These are phyloP conservation scores for Subacronicta megacephala DNA, from an alignment of 2,888 invertebrate genomes.

Conservation along the genomic window DNA sequence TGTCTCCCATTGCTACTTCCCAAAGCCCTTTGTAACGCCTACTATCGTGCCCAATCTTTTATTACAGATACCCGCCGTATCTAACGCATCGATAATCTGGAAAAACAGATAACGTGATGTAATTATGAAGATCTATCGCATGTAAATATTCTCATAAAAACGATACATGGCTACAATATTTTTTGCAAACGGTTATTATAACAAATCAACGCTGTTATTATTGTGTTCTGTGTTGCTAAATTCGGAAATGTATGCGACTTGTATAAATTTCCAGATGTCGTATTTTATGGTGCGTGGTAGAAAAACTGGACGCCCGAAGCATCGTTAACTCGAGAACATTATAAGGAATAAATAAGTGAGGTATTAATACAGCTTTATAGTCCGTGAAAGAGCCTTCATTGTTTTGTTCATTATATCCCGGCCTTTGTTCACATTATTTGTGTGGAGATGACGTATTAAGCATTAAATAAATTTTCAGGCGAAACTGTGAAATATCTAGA, in stretches of 20 bases:
- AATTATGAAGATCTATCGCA: conserved; percentile 54
- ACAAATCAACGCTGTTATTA: conserved; percentile 61
- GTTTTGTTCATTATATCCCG: conserved; percentile 70
- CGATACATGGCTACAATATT: conserved; percentile 45
- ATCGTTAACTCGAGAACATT: conserved; percentile 88
- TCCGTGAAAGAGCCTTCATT: conserved; percentile 86
- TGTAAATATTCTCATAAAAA: conserved; percentile 47
- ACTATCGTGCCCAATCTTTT: conserved; percentile 71
- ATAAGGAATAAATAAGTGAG: conserved; percentile 86
- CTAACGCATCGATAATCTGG: conserved; percentile 65
- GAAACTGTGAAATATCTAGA: conserved; percentile 52
- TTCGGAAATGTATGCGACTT: conserved; percentile 75
- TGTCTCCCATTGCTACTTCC: conserved; percentile 83
- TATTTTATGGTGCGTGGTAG: conserved; percentile 84
- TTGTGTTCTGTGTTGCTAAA: conserved; percentile 73
- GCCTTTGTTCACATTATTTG: conserved; percentile 72
- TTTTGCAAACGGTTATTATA: conserved; percentile 57
- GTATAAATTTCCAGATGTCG: conserved; percentile 79
- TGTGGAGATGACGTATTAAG: conserved; percentile 68
- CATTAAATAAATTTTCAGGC: conserved; percentile 66
- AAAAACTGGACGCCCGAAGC: conserved; percentile 82
- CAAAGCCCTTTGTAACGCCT: conserved; percentile 76
- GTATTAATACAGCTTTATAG: conserved; percentile 87
- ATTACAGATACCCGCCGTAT: conserved; percentile 66
- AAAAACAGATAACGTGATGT: conserved; percentile 60